Percentiles rank a stretch among this genome's conserved stretches.
These are phyloP conservation scores for Silurus lanzhouensis DNA, from an alignment of 2,797 vertebrate species.

Conservation along the genomic window DNA sequence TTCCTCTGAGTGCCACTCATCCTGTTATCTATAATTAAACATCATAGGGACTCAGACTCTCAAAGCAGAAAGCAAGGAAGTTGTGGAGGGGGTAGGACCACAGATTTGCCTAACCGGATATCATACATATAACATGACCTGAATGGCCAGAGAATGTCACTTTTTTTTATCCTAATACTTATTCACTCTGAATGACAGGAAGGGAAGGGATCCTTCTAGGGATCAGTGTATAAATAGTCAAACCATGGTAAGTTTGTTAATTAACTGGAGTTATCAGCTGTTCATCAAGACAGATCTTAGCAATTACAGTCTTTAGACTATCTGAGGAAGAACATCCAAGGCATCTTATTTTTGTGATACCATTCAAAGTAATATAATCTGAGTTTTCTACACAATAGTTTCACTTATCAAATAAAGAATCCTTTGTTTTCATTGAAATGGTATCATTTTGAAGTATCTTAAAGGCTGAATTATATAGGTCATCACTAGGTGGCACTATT, in stretches of 20 bases:
- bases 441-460: too few relatives aligned
- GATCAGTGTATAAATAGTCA: background rate
- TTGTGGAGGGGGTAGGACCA: background rate
- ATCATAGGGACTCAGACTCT: slow-evolving; percentile 5
- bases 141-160: background rate
- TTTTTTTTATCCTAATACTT: too few relatives aligned
- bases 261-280: background rate
- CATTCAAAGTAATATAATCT: background rate
- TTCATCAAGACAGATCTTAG: background rate
- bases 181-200: too few relatives aligned
- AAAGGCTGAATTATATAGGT: background rate
- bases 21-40: slow-evolving; percentile 22
- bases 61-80: background rate
- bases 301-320: background rate
- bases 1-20: background rate
- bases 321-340: background rate
- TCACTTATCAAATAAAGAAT: background rate
- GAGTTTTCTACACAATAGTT: background rate
- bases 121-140: background rate
- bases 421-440: background rate
- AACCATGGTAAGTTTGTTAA: background rate
- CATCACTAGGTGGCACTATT: background rate
- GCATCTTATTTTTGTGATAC: background rate
- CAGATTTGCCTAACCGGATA: background rate
- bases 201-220: too few relatives aligned